A percentile compares a stretch with the other conserved stretches of the same genome.
These are phyloP conservation scores for Jacana jacana DNA, from an alignment of 2,113 vertebrate species.

Conservation along the genomic window DNA sequence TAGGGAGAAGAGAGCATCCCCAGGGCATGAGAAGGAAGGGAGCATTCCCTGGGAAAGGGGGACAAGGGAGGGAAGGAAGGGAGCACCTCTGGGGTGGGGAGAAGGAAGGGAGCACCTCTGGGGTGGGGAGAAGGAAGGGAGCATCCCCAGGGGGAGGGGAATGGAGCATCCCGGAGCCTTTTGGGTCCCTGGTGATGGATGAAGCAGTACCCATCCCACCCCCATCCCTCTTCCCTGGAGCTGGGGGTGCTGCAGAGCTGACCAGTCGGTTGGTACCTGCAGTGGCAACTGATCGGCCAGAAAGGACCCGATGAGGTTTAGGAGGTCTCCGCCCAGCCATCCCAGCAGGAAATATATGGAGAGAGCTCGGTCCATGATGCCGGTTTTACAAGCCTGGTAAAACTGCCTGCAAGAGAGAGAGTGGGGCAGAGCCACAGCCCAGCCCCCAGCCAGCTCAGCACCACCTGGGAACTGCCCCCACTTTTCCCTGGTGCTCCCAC, in stretches of 20 bases:
- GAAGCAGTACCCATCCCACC: not conserved
- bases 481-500: not conserved
- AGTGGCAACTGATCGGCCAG: conserved; percentile 92
- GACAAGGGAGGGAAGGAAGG: too few species aligned
- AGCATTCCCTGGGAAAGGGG: too few species aligned
- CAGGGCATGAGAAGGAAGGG: too few species aligned
- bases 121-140: not conserved
- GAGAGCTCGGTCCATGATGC: conserved; percentile 92
- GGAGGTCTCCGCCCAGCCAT: conserved; percentile 92
- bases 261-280: conserved; percentile 76
- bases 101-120: not conserved
- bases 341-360: conserved; percentile 94
- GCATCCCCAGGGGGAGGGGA: not conserved
- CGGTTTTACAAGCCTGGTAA: conserved; percentile 84
- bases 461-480: not conserved
- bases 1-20: too few species aligned
- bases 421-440: not conserved
- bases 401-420: conserved; percentile 80
- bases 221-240: not conserved
- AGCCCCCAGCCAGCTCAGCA: rapidly evolving
- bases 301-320: conserved; percentile 92
- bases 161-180: not conserved
- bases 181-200: not conserved
- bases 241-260: rapidly evolving
- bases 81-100: not conserved